phyloP scores from a whole-genome alignment of 2,797 vertebrate genomes.

The Phrynocephalus vlangalii region DNA sequence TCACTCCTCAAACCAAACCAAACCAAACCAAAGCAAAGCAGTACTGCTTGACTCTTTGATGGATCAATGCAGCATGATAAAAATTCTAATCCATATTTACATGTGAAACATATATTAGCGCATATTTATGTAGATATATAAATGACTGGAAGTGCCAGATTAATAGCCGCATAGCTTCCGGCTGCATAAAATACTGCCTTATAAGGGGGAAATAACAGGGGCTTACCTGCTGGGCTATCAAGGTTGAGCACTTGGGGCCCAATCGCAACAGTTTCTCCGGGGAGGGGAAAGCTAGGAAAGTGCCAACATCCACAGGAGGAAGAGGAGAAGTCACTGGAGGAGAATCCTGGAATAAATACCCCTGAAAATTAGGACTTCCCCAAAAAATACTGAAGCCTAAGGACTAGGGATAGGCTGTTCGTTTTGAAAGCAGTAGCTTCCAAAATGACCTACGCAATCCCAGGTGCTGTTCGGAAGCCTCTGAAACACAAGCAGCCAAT shows the following conservation, averaged over 20 bases:
- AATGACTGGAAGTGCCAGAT: background rate
- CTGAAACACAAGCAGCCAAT: no score
- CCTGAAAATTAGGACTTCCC: conserved; percentile 22
- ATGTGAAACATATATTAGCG: background rate
- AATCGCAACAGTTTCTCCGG: conserved; percentile 93
- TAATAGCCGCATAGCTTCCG: background rate
- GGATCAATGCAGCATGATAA: background rate
- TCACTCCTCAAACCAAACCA: background rate
- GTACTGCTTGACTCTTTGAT: background rate
- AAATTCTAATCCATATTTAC: background rate
- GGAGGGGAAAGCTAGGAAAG: conserved; percentile 93
- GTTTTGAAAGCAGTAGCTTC: no score
- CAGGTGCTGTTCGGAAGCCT: no score
- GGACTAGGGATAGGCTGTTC: no score
- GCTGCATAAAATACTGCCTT: background rate
- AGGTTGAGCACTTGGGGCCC: conserved; percentile 85
- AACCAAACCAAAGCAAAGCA: background rate
- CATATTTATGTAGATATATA: background rate
- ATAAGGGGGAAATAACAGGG: background rate
- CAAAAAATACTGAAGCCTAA: conserved; percentile 2
- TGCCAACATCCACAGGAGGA: conserved; percentile 85
- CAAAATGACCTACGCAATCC: no score
- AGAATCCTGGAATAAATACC: conserved; percentile 76
- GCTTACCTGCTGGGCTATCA: conserved; percentile 91
- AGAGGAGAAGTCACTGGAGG: conserved; percentile 77